Base-by-base conservation (phyloP, 2,888 invertebrate species). In the Noctua comes region DNA sequence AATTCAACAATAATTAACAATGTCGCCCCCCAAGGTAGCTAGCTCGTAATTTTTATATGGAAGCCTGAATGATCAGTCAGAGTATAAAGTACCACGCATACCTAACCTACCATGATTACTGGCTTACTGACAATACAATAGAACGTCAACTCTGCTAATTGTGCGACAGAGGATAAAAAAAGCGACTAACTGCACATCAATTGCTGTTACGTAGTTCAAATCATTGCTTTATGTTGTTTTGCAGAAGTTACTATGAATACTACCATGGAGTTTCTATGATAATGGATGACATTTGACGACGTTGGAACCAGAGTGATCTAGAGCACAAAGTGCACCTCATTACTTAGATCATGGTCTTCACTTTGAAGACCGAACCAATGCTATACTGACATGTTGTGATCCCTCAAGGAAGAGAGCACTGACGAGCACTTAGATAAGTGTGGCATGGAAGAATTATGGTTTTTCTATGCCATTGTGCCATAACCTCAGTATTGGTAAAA, bases 131-230 rank as follows among this genome's bases (percentile, higher is more conserved):
- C 83, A 76, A 88, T 79, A 86, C 89, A 88, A 88, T 86, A 78
- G 83, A 82, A 83, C 83, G 83, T 77, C 84, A 85, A 84, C 83
- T 83, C 70, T 68, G 74, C 70, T 89, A 86, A 88, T 88, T 89
- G 82, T 81, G 77, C 81, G 80, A 73, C 69, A 79, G 62, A 72
- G 70, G 73, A 78, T 68, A 81, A 88, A 88, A 88, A 89, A 83
- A 57, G 65, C 68, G 77, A 69, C 82, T 88, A 89, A 88, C 88
- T 88, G 88, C 85, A 86, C 89, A 88, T 84, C 80, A 78, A 88
- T 86, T 89, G 83, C 89, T 87, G 89, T 84, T 84, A 88, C 76
- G 68, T 69, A 74, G 70, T 85, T 77, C 66, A 73, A 81, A 81
- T 73, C 73, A 79, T 82, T 75, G 77, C 75, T 79, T 77, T 57